Base-by-base conservation (phyloP, 2,888 invertebrate species). In the Pegoplata infirma region DNA sequence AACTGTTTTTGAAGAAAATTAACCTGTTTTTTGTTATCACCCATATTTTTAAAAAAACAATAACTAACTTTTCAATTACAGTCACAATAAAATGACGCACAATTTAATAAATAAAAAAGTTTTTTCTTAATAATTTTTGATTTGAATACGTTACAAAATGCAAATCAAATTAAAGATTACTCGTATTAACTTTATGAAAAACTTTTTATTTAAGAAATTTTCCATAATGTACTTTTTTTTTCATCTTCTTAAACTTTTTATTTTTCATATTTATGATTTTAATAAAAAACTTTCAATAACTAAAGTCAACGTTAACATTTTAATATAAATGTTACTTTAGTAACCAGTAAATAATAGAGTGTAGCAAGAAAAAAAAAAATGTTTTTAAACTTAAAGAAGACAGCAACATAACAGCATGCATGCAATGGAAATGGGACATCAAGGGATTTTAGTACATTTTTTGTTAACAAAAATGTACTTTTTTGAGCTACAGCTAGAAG, bases 261-360 rank as follows among this genome's bases (percentile, higher is more conserved):
- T 63, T 28, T 56, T 64, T n/a, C 23, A 71, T 63, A 79, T 75
- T 75, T 75, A 75, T 75, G 79, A 79, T 79, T 79, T 79, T 75
- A 79, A 79, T 79, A 66, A 55, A 67, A 78, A 79, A 72, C 75
- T 79, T 75, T 72, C 79, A 79, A 75, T 79, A 79, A 55, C 75
- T 63, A 49, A 75, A 79, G 75, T 79, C 75, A 72, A 71, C 69
- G 56, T 67, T 71, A 69, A 75, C 69, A 79, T 71, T 79, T 71
- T 67, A 68, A 78, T 78, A 78, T 69, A 53, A 74, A 59, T 63
- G 61, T 75, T 46, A 72, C 75, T 75, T 67, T 79, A 56, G 49
- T 28, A 72, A 75, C 67, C 67, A 75, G 56, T 68, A 73, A 73
- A 69, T 74, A 74, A 74, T 72, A 64, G 63, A 76, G 28, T 46